Conservation (phyloP, 2,797 vertebrate genomes). For the Cynodonichthys magdalenae region DNA sequence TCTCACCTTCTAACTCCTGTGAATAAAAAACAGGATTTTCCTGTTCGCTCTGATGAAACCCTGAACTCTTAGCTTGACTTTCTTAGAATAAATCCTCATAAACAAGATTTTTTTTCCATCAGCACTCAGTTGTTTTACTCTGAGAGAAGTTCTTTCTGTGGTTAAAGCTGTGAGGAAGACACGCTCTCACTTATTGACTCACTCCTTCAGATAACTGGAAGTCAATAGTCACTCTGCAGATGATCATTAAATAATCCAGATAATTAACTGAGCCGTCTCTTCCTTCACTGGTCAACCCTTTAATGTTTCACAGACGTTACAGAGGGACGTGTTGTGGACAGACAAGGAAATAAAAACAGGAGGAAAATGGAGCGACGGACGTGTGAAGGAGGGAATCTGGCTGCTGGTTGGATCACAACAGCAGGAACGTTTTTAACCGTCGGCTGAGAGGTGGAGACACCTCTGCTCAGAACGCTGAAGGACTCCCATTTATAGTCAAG, state of each 20-base stretch:
- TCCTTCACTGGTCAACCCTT: neutral
- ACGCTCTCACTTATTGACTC: conserved; percentile 1
- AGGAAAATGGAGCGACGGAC: neutral
- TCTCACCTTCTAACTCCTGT: too few relatives aligned
- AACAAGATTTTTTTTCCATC: too few relatives aligned
- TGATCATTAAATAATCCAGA: neutral
- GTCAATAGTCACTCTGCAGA: neutral
- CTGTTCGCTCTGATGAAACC: too few relatives aligned
- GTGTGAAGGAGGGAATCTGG: conserved; percentile 2
- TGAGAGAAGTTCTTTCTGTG: too few relatives aligned
- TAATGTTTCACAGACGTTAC: neutral
- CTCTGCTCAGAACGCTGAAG: conserved; percentile 43
- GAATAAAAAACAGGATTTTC: too few relatives aligned
- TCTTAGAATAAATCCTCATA: too few relatives aligned
- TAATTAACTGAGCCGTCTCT: neutral
- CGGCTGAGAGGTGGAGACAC: conserved; percentile 31
- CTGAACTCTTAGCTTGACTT: too few relatives aligned
- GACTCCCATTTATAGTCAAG: conserved; percentile 40
- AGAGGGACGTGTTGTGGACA: conserved; percentile 2
- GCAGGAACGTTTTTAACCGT: conserved; percentile 32
- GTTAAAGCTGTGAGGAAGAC: neutral
- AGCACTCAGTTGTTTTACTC: too few relatives aligned
- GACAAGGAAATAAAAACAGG: neutral
- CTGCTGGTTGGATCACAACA: conserved; percentile 37
- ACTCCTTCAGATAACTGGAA: conserved; percentile 3